Percentiles rank a stretch among this genome's conserved stretches.
Evolutionary conservation across 2,797 vertebrate species (phyloP).

Genomic region (Gadopsis bispinosus): DNA sequence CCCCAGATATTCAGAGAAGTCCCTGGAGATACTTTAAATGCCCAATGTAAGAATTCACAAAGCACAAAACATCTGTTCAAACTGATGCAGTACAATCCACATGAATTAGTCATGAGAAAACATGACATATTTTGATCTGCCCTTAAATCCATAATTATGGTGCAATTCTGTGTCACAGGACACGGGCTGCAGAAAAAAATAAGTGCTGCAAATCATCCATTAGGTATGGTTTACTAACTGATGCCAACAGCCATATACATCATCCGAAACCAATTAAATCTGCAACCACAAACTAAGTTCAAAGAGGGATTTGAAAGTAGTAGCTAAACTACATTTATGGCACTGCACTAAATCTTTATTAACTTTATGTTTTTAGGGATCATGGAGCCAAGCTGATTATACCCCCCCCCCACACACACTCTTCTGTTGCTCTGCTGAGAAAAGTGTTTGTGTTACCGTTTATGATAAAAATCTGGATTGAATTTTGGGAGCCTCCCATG

Average conservation of each 20-base stretch:
- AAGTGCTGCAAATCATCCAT: conserved; percentile 68
- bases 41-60: conserved; percentile 63
- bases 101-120: conserved; percentile 77
- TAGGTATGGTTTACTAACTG: conserved; percentile 64
- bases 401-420: conserved; percentile 36
- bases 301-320: conserved; percentile 56
- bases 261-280: conserved; percentile 67
- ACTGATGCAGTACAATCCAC: conserved; percentile 59
- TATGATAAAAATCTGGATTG: conserved; percentile 54
- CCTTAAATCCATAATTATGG: conserved; percentile 74
- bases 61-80: conserved; percentile 67
- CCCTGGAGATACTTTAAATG: conserved; percentile 45
- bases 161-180: conserved; percentile 62
- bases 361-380: conserved; percentile 59
- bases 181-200: conserved; percentile 50
- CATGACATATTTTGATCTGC: conserved; percentile 74
- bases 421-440: conserved; percentile 39
- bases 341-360: conserved; percentile 56
- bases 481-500: conserved; percentile 52
- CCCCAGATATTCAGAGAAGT: conserved; percentile 50
- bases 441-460: conserved; percentile 57
- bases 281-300: conserved; percentile 46
- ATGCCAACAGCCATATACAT: conserved; percentile 62
- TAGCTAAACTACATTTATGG: conserved; percentile 53
- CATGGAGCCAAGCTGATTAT: conserved; percentile 50